phyloP scores from a whole-genome alignment of 2,797 vertebrate species.

The Myotis pilosus region DNA sequence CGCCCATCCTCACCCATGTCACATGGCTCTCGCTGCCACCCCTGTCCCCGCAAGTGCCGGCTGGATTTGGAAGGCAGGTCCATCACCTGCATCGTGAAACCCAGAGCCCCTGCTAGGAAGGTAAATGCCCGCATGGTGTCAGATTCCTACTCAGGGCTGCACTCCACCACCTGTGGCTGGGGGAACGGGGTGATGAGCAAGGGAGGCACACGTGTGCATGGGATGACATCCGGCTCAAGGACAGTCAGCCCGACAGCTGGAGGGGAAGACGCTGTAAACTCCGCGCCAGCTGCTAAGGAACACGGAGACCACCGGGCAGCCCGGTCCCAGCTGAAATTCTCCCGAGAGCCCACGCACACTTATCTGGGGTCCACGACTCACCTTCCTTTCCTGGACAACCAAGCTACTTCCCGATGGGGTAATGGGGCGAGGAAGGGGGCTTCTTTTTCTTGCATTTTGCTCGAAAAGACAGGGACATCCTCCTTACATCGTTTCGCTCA shows the following conservation, averaged over 20 bases:
- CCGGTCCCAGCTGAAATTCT: constrained; percentile 35
- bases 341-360: constrained; percentile 14
- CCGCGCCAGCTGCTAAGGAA: background rate
- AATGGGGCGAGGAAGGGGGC: background rate
- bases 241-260: background rate
- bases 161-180: background rate
- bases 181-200: accelerated
- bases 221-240: background rate
- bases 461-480: constrained; percentile 57
- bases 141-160: background rate
- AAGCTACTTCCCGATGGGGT: constrained; percentile 48
- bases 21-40: background rate
- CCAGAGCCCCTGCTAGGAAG: background rate
- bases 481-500: constrained; percentile 63
- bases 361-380: constrained; percentile 64
- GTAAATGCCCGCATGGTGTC: background rate
- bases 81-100: background rate
- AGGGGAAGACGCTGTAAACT: background rate
- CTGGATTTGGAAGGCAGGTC: accelerated
- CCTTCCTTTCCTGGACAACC: constrained; percentile 54
- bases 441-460: background rate
- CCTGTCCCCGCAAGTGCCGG: background rate
- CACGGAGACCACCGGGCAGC: background rate
- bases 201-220: background rate
- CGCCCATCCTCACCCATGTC: background rate